These are phyloP conservation scores for Orycteropus afer DNA, from an alignment of 2,113 vertebrate species.

Conservation along the genomic window DNA sequence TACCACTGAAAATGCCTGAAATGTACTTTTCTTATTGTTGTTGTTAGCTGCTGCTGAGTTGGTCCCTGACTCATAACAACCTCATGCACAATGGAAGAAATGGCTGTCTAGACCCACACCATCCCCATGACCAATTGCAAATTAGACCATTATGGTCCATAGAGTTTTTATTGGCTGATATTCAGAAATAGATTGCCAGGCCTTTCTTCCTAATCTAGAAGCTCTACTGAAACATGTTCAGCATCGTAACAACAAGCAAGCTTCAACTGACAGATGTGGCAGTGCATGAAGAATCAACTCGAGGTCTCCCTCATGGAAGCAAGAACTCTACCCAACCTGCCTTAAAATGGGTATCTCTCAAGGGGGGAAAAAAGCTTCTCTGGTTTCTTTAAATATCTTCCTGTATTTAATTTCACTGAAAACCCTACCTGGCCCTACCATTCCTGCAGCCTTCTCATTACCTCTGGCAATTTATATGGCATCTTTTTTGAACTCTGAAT, in stretches of 20 bases:
- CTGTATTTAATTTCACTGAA: conserved; percentile 75
- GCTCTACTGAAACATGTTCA: neutral
- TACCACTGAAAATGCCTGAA: conserved; percentile 49
- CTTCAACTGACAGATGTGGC: neutral
- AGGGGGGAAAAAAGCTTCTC: neutral
- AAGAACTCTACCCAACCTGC: neutral
- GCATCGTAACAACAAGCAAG: neutral
- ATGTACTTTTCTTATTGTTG: neutral
- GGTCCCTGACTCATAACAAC: neutral
- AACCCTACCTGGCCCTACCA: conserved; percentile 54
- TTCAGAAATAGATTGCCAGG: neutral
- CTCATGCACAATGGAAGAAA: no score
- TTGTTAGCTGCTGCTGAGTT: neutral
- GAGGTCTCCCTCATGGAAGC: neutral
- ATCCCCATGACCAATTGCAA: neutral
- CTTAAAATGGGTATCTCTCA: conserved; percentile 57
- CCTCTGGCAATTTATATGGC: conserved; percentile 72
- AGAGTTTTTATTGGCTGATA: neutral
- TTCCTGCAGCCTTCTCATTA: conserved; percentile 74
- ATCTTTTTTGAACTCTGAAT: conserved; percentile 78
- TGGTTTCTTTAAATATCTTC: conserved; percentile 72
- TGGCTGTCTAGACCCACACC: neutral
- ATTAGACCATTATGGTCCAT: neutral
- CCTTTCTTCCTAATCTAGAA: neutral
- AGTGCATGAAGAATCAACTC: neutral